Evolutionary conservation across 2,888 invertebrate genomes (phyloP).

Genomic region (Chelonus formosanus): DNA sequence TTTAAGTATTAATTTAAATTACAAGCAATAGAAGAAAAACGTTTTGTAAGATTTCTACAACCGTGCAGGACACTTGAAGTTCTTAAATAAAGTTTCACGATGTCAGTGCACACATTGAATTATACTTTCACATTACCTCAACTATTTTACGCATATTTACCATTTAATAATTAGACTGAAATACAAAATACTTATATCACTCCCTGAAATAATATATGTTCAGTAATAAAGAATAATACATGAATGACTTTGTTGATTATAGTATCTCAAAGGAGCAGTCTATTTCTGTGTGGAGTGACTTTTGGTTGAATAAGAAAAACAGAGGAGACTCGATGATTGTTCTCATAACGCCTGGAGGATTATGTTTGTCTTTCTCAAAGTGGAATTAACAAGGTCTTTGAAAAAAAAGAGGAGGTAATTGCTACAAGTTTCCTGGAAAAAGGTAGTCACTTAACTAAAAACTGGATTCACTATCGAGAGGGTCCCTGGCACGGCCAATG

Average conservation of each 20-base stretch:
- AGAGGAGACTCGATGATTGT: too few relatives aligned
- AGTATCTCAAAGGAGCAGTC: too few relatives aligned
- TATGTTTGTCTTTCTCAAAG: too few relatives aligned
- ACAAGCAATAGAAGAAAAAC: not conserved
- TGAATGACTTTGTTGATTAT: too few relatives aligned
- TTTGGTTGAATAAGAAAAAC: too few relatives aligned
- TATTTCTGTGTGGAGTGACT: too few relatives aligned
- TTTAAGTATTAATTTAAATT: not conserved
- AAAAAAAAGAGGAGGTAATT: constrained; percentile 18
- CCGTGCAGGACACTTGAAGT: constrained; percentile 20
- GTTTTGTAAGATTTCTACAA: constrained; percentile 12
- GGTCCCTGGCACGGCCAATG: constrained; percentile 41
- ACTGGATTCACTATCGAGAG: constrained; percentile 29
- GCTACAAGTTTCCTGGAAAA: constrained; percentile 42
- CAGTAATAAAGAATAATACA: too few relatives aligned
- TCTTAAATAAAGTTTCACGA: not conserved
- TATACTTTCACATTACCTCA: constrained; percentile 54
- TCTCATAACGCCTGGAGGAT: too few relatives aligned
- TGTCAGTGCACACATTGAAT: constrained; percentile 1
- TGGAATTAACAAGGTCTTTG: too few relatives aligned
- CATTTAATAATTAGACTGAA: constrained; percentile 56
- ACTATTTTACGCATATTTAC: constrained; percentile 30
- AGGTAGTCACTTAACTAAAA: constrained; percentile 24
- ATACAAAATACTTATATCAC: constrained; percentile 50
- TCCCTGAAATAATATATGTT: too few relatives aligned